Conservation (phyloP, 2,888 invertebrate genomes). For the Brachyptera risi region DNA sequence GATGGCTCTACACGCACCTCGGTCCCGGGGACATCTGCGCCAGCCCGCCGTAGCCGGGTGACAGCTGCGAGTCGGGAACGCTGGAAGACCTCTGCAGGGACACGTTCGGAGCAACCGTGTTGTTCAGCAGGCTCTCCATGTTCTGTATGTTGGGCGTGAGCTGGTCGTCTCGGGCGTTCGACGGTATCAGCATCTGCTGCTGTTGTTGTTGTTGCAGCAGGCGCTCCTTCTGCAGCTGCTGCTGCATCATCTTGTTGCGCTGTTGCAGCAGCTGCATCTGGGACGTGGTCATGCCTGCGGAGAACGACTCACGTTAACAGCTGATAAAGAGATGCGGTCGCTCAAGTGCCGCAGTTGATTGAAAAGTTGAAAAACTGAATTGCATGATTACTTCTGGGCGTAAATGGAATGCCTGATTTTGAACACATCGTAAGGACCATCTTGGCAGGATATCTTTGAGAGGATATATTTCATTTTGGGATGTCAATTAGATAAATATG, state of each 20-base stretch:
- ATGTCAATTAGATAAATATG: too few relatives aligned
- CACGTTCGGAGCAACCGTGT: conserved; percentile 85
- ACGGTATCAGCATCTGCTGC: conserved; percentile 75
- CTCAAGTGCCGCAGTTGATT: too few relatives aligned
- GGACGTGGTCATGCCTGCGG: background rate
- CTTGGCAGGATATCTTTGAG: too few relatives aligned
- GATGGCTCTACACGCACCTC: too few relatives aligned
- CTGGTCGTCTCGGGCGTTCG: conserved; percentile 64
- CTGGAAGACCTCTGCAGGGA: conserved; percentile 58
- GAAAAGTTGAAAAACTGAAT: too few relatives aligned
- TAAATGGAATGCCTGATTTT: too few relatives aligned
- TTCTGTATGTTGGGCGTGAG: conserved; percentile 57
- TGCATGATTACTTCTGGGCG: too few relatives aligned
- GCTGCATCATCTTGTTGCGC: conserved; percentile 46
- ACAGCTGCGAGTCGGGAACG: conserved; percentile 55
- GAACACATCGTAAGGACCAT: too few relatives aligned
- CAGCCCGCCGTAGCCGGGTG: conserved; percentile 54
- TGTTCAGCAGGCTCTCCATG: conserved; percentile 79
- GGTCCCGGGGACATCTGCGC: conserved; percentile 41
- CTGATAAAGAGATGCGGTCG: conserved; percentile 23
- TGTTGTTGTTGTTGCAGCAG: conserved; percentile 74
- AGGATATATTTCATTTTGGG: too few relatives aligned
- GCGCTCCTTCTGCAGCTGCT: conserved; percentile 57
- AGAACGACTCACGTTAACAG: background rate
- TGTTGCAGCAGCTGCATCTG: conserved; percentile 48